phyloP scores from a whole-genome alignment of 1,140 invertebrate species.

The Drosophila punjabiensis region DNA sequence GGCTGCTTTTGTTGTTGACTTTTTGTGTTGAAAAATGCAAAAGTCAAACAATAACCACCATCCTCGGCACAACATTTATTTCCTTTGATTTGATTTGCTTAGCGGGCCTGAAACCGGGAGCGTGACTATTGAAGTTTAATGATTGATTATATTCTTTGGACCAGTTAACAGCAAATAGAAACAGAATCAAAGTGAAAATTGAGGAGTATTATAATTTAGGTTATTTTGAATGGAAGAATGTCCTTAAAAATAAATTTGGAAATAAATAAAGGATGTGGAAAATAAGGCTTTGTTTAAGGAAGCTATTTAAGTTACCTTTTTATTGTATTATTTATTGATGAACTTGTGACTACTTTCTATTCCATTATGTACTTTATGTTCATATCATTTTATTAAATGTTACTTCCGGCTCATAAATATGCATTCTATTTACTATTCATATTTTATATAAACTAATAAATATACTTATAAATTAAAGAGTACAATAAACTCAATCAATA shows the following conservation, averaged over 20 bases:
- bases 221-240: background rate
- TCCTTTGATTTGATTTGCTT: slow-evolving; percentile 68
- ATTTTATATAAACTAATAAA: background rate
- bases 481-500: background rate
- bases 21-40: slow-evolving; percentile 64
- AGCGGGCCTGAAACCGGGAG: slow-evolving; percentile 2
- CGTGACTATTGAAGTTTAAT: slow-evolving; percentile 67
- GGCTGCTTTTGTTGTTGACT: slow-evolving; percentile 34
- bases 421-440: background rate
- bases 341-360: background rate
- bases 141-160: slow-evolving; percentile 63
- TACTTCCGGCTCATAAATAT: too few relatives aligned
- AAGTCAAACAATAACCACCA: slow-evolving; percentile 66
- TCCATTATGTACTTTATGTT: background rate
- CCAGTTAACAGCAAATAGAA: slow-evolving; percentile 42
- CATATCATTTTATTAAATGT: too few relatives aligned
- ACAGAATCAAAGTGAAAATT: slow-evolving; percentile 5
- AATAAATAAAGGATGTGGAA: background rate
- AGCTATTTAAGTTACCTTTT: rapidly evolving
- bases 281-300: background rate
- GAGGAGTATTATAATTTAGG: background rate
- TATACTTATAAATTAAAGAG: background rate
- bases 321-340: background rate
- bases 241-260: background rate
- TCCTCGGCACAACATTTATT: slow-evolving; percentile 37